Base-by-base conservation (phyloP, 2,113 vertebrate genomes). In the Syrrhaptes paradoxus region DNA sequence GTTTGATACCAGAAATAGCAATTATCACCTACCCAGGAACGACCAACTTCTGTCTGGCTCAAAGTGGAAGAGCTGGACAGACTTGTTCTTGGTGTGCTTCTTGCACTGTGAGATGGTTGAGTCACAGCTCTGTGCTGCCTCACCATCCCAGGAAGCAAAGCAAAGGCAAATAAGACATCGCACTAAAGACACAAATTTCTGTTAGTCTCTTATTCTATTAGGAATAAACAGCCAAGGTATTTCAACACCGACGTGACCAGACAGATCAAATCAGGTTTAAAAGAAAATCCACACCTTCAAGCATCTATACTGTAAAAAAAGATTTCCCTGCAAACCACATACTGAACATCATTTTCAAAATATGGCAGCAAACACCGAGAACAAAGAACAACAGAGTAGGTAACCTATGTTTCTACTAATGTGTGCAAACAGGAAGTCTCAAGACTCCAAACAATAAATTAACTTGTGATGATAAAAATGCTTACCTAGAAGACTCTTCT, bases 11-110 rank as follows among this genome's bases (percentile, higher is more conserved):
- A 75, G 58, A 24, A 51, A 49, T 1, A 80, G 58, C 48, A 70
- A 28, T 13, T 6, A 41, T 10, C 45, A 97, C 98, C 97, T 95
- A 99, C 99, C 99, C 99, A 99, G 94, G 99, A 98, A 78, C 98
- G 97, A 96, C 98, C 97, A 22, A 99, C 96, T 81, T 98, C 92
- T 5, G 99, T 99, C 92, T 95, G 98, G 68, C 96, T 93, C 15
- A 87, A 55, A 10, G 78, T 18, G 1, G 96, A 92, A 73, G 97
- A 97, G 59, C 66, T 55, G 57, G 89, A 32, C 2, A 73, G 24
- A 12, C 52, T 94, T 95, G 94, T 98, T 55, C 94, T 97, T 14
- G 98, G 97, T 2, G 91, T 73, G 8, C 76, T 93, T 41, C 97
- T 97, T 26, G 89, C 61, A 1, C 95, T 96, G 67, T 97, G 95